Evolutionary conservation across 2,113 vertebrate species (phyloP).

Genomic region (Chloropsis cyanopogon): DNA sequence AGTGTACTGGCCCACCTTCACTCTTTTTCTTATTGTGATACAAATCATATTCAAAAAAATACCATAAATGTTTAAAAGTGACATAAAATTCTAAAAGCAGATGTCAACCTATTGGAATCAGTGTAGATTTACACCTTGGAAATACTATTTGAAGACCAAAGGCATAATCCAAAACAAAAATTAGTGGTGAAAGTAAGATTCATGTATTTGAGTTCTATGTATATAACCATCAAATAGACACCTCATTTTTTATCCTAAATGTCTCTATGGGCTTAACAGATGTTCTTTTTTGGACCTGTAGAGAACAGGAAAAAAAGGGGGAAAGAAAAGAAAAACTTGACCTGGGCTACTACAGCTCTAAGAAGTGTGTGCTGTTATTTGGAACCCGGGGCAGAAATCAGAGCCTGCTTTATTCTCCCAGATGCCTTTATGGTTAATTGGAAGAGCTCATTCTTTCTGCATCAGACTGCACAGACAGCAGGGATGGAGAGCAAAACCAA

Average conservation of each 20-base stretch:
- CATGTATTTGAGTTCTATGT: background rate
- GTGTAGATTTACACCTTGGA: background rate
- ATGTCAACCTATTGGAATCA: background rate
- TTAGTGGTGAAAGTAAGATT: constrained; percentile 20
- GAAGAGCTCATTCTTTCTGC: background rate
- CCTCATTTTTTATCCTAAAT: constrained; percentile 31
- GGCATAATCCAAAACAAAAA: background rate
- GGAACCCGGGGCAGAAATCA: background rate
- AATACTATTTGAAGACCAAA: background rate
- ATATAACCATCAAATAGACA: background rate
- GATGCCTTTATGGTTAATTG: background rate
- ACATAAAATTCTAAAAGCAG: background rate
- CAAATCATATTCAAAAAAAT: background rate
- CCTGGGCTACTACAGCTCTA: background rate
- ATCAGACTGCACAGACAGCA: background rate
- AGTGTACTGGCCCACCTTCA: background rate
- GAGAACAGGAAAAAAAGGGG: background rate
- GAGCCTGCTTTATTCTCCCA: background rate
- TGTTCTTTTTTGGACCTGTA: background rate
- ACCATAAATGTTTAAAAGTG: background rate
- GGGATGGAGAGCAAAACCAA: background rate
- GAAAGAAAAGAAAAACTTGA: background rate
- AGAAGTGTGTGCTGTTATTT: background rate
- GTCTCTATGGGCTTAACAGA: constrained; percentile 26
- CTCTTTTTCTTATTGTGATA: background rate